Base-by-base conservation (phyloP, 2,888 invertebrate species). In the Hirtodrosophila alboralis region DNA sequence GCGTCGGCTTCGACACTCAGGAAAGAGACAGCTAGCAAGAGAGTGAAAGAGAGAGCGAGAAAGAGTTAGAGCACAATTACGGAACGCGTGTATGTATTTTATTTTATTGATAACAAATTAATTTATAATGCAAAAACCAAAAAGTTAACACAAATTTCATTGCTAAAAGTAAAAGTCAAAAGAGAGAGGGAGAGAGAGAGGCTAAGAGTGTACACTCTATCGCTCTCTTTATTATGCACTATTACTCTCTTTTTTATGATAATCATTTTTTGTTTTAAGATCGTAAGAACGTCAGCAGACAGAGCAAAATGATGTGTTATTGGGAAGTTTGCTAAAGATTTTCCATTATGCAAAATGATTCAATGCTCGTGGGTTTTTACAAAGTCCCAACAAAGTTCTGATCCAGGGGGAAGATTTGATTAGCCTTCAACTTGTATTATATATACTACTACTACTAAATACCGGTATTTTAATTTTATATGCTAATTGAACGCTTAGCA, bases 81-180 rank as follows among this genome's bases (percentile, higher is more conserved):
- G 52, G 34, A 37, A 28, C 27, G 36, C 23, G 64, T 59, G 36
- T 43, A 30, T 8, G 63, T 44, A 41, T 16, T 51, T 51, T 54
- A 34, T 38, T 61, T 48, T 34, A 64, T 60, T 83, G 86, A 79
- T 79, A 79, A 84, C 76, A 79, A 78, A 78, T 79, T 67, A 73
- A 80, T 83, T 83, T 84, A 79, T 70, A 83, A 81, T 85, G 60
- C 60, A 54, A 44, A 72, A 58, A 26, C 44, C 16, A 41, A 59
- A 40, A 31, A 21, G 5, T 6, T 18, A 18, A 6, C 23, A 23
- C 6, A 23, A 23, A 23, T 7, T 18, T 18, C 3, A 18, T 49
- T 23, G 21, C 18, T 7, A 51, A 60, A 56, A 37, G 37, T 59
- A 21, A 43, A 53, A 52, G 61, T 31, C 8, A 10, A 38, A 47